phyloP scores from a whole-genome alignment of 2,888 invertebrate species.

The Caenorhabditis panamensis region DNA sequence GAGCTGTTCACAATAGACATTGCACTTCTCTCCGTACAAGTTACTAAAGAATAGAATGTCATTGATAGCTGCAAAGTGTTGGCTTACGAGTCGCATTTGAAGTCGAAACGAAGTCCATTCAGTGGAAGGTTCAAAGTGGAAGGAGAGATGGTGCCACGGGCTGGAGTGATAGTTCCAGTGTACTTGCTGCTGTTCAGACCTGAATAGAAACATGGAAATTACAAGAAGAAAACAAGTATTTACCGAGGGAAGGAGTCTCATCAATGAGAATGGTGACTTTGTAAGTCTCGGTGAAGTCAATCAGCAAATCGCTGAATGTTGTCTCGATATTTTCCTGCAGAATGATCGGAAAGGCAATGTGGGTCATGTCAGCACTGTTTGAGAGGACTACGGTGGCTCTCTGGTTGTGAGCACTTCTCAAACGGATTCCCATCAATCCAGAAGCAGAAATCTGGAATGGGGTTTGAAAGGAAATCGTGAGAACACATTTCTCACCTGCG shows the following conservation, averaged over 20 bases:
- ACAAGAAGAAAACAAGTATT: neutral
- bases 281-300: slow-evolving; percentile 25
- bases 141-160: slow-evolving; percentile 20
- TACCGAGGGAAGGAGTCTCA: slow-evolving; percentile 14
- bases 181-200: slow-evolving; percentile 14
- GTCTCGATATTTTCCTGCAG: slow-evolving; percentile 14
- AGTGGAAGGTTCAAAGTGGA: slow-evolving; percentile 32
- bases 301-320: slow-evolving; percentile 14
- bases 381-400: slow-evolving; percentile 25
- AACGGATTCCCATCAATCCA: slow-evolving; percentile 19
- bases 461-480: neutral
- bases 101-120: slow-evolving; percentile 22
- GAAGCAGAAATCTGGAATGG: slow-evolving; percentile 10
- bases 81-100: slow-evolving; percentile 37
- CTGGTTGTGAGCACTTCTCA: slow-evolving; percentile 31
- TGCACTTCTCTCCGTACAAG: slow-evolving; percentile 22
- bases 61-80: neutral
- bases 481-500: neutral
- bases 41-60: slow-evolving; percentile 11
- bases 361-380: neutral
- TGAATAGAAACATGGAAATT: neutral
- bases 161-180: slow-evolving; percentile 11
- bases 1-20: neutral
- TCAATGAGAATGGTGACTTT: slow-evolving; percentile 2
- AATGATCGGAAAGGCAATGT: slow-evolving; percentile 18